Evolutionary conservation across 1,140 invertebrate species (phyloP), one percentile per base, ranked within the genome.

Genomic region (Cyphomyrmex costatus): DNA sequence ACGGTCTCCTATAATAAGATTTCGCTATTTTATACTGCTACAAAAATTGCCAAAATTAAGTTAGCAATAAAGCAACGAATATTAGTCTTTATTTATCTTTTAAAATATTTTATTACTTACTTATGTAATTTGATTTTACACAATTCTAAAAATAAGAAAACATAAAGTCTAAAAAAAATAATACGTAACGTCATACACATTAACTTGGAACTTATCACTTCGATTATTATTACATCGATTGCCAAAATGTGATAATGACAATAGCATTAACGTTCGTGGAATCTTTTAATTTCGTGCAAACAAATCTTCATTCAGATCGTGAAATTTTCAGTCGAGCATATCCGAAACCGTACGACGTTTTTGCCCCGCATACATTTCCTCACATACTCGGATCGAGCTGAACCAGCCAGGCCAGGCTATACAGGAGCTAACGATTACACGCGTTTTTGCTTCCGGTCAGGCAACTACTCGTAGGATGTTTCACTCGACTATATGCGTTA

Each of bases 341-440:
- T 65, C 24, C 66, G 12, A 83, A 74, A 83, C 36, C 19, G 58
- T 27, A 56, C 42, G 53, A 83, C 36, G 53, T 83, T 82, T 82
- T 82, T 82, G n/a, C 24, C 0, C 8, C 2, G 49, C 51, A 16
- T 12, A 36, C 27, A 46, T 82, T 58, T 82, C 21, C 53, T 21
- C 33, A 14, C 24, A 19, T 46, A 56, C 33, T 58, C 49, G 14
- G n/a, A 33, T 30, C 14, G 65, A 58, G 21, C 65, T 71, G 65
- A 82, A 82, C 66, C 79, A 83, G 68, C 79, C 66, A 19, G 56
- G 30, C 51, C 66, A 46, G 53, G n/a, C 79, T 83, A 33, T 74
- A 60, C 68, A 83, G 24, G 27, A 83, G 79, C 79, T 83, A 83
- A 83, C 79, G 79, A 83, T 83, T 83, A 83, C 79, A 83, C 79